Evolutionary conservation across 2,888 invertebrate species (phyloP), one percentile per base, ranked within the genome.

Genomic region (Phyto melanocephala): DNA sequence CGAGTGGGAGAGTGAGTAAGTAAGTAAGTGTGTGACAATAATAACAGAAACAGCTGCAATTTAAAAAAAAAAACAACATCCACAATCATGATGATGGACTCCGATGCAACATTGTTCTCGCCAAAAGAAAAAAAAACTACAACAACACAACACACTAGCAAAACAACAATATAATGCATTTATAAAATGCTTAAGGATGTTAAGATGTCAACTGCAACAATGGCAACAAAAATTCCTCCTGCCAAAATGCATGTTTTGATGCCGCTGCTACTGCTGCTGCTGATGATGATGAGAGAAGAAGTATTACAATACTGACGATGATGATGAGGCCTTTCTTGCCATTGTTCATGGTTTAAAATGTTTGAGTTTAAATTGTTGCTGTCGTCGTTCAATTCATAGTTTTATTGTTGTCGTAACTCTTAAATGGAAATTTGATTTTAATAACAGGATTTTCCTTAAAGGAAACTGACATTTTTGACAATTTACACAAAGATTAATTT

Each of bases 391-490:
- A 28, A 20, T 37, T 10, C 37, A 47, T 70, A 33, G 40, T 37
- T 37, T 52, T 50, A 17, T 62, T 62, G 37, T 62, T 28, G 28
- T 28, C 28, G 28, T 28, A 40, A 81, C 78, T 78, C 65, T 68
- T 76, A 67, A 71, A 75, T 78, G 75, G 79, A 71, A 79, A 82
- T 79, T 79, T 79, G 79, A 75, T 82, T 82, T 71, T 79, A 75
- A 82, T 79, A 70, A 80, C 79, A 80, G 79, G 79, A 80, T 80
- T 80, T 80, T 80, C 79, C 79, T 74, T 54, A 74, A 80, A 80
- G 72, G 72, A 80, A 80, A 47, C 79, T 80, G 72, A 80, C 72
- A 80, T 80, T 79, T 68, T 79, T 72, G 63, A 72, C 65, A 65
- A 72, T 65, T 72, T 79, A 71, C 65, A 71, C 71, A 79, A 50